Conservation (phyloP, 2,797 vertebrate species). For the Centropyge bicolor region DNA sequence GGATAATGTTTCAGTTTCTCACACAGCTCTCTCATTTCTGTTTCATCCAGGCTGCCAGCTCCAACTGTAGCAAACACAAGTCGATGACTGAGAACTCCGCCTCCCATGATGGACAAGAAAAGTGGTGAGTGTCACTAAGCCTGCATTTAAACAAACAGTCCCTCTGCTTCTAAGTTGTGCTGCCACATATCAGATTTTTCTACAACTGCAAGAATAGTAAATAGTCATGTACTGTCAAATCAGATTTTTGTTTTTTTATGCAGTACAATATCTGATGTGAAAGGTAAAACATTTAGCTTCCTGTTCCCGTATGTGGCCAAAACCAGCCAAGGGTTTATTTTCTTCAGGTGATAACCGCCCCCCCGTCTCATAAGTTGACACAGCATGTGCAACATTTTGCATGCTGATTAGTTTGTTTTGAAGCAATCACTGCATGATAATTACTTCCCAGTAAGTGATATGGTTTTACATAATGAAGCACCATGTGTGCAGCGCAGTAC, state of each 20-base stretch:
- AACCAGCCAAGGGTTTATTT: conserved; percentile 46
- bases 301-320: conserved; percentile 11
- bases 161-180: conserved; percentile 3
- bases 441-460: conserved; percentile 73
- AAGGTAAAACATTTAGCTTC: conserved; percentile 19
- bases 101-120: conserved; percentile 89
- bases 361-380: conserved; percentile 59
- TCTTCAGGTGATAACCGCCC: conserved; percentile 51
- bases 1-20: conserved; percentile 44
- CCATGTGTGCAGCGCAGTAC: conserved; percentile 55
- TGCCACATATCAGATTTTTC: conserved; percentile 6
- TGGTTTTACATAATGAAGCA: conserved; percentile 75
- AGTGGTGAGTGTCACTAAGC: conserved; percentile 80
- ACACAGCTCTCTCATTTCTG: conserved; percentile 45
- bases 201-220: conserved; percentile 4
- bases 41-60: conserved; percentile 74
- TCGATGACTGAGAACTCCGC: conserved; percentile 84
- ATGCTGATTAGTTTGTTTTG: conserved; percentile 77
- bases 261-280: conserved; percentile 12
- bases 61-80: conserved; percentile 76
- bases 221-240: background rate
- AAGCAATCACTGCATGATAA: conserved; percentile 75
- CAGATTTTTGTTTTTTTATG: background rate
- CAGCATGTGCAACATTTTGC: conserved; percentile 61
- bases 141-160: conserved; percentile 37